These are phyloP conservation scores for Vidua chalybeata DNA, from an alignment of 2,113 vertebrate genomes.

Conservation along the genomic window DNA sequence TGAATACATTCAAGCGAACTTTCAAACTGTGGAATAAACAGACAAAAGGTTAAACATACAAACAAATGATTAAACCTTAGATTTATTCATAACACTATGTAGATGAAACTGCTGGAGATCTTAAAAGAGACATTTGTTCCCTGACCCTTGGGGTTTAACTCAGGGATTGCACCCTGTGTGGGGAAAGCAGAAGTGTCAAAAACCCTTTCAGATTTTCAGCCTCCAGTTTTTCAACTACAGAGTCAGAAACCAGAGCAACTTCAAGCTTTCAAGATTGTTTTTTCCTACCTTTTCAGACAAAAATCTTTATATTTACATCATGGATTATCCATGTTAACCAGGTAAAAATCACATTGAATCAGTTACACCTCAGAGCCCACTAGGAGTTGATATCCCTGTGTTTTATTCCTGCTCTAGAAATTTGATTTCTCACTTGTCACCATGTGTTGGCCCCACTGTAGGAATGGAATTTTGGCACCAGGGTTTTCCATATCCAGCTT, in stretches of 20 bases:
- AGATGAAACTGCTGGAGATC: background rate
- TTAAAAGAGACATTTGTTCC: background rate
- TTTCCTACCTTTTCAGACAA: background rate
- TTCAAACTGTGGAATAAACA: no score
- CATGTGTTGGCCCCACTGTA: background rate
- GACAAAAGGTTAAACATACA: no score
- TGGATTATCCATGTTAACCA: background rate
- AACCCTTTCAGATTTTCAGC: background rate
- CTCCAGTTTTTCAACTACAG: background rate
- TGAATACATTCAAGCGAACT: no score
- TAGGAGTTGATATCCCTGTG: background rate
- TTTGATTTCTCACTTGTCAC: background rate
- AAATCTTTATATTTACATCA: background rate
- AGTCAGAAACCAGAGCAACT: background rate
- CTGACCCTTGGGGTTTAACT: background rate
- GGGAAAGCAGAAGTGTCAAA: background rate
- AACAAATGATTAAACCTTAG: no score
- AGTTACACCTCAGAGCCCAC: background rate
- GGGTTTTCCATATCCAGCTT: background rate
- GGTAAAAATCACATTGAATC: background rate
- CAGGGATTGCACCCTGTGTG: background rate
- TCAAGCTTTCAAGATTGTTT: background rate
- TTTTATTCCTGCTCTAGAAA: background rate
- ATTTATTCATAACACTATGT: no score
- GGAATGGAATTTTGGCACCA: background rate